A percentile compares a stretch with the other conserved stretches of the same genome.
These are phyloP conservation scores for Pyxicephalus adspersus DNA, from an alignment of 2,113 vertebrate genomes.

Conservation along the genomic window DNA sequence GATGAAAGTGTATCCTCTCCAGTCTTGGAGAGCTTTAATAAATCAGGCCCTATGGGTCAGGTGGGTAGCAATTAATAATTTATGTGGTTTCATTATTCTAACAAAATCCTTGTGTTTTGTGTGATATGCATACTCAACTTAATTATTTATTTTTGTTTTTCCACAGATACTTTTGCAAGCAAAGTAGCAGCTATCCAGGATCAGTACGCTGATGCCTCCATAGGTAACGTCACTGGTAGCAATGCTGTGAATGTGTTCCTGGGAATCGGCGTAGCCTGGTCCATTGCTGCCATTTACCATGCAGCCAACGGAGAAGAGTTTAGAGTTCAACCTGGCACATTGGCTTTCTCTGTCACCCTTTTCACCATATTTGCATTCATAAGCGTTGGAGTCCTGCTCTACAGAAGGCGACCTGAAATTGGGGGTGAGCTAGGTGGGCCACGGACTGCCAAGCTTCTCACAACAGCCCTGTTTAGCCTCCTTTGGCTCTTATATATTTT, in stretches of 20 bases:
- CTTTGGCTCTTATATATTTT: conserved; percentile 97
- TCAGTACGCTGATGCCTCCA: conserved; percentile 94
- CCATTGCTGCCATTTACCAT: conserved; percentile 93
- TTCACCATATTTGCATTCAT: conserved; percentile 98
- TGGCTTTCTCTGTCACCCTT: conserved; percentile 97
- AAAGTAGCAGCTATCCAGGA: conserved; percentile 94
- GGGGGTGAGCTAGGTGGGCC: conserved; percentile 97
- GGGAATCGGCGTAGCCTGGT: conserved; percentile 97
- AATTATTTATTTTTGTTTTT: conserved; percentile 47
- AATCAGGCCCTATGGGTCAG: too few species aligned
- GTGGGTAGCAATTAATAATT: too few species aligned
- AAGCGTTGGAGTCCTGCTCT: conserved; percentile 91
- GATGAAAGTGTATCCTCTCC: too few species aligned
- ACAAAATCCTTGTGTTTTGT: neutral
- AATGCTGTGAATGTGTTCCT: conserved; percentile 97
- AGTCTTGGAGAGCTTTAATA: too few species aligned
- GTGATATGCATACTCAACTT: neutral
- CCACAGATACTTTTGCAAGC: conserved; percentile 94
- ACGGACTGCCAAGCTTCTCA: conserved; percentile 87
- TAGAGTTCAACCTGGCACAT: conserved; percentile 85
- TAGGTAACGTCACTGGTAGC: conserved; percentile 96
- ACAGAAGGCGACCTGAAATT: conserved; percentile 89
- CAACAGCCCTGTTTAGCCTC: conserved; percentile 87
- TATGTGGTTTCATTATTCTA: too few species aligned
- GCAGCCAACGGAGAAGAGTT: conserved; percentile 78